Conservation (phyloP, 1,140 invertebrate species). For the honey bee (Apis mellifera) region DNA sequence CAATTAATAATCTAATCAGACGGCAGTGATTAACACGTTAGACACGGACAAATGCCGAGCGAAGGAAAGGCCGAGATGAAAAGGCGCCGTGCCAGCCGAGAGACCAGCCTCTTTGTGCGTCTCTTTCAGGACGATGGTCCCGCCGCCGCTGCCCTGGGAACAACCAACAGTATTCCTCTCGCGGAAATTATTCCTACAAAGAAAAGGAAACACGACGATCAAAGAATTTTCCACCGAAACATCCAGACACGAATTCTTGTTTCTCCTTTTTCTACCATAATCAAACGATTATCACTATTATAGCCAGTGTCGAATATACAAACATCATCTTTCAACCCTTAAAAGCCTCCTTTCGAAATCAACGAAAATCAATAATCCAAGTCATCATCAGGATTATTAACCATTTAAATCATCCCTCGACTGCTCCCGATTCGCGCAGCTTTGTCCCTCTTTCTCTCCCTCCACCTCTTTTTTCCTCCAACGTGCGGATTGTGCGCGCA, state of each 20-base stretch:
- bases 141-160: background rate
- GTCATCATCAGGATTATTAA: too few species aligned
- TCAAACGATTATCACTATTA: background rate
- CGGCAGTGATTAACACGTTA: conserved; percentile 53
- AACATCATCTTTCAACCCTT: background rate
- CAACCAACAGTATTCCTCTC: conserved; percentile 1
- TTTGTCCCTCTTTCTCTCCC: background rate
- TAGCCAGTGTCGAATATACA: background rate
- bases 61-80: conserved; percentile 44
- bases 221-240: background rate
- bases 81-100: conserved; percentile 40
- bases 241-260: background rate
- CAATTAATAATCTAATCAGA: conserved; percentile 57
- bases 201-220: background rate
- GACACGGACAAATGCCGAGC: conserved; percentile 51
- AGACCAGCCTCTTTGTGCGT: conserved; percentile 29
- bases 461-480: background rate
- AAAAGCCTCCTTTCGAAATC: background rate
- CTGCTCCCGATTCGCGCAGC: background rate
- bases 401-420: background rate
- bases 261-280: too few species aligned
- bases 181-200: conserved; percentile 11
- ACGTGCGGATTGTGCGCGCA: conserved; percentile 29
- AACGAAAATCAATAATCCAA: background rate
- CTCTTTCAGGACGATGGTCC: conserved; percentile 9